These are phyloP conservation scores for Andrena trimmerana DNA, from an alignment of 2,888 invertebrate genomes.

Conservation along the genomic window DNA sequence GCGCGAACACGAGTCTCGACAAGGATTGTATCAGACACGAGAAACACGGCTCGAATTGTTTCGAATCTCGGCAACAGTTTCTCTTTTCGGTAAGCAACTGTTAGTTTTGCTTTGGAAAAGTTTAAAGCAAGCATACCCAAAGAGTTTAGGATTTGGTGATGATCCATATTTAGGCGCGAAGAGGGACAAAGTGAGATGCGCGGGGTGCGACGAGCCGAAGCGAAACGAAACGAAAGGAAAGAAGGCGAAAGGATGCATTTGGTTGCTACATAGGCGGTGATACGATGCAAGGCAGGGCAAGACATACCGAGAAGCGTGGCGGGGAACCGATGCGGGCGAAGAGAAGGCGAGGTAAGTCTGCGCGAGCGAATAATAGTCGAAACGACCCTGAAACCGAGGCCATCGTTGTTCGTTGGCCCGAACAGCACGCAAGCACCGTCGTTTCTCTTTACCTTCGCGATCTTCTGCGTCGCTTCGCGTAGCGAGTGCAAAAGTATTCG, in stretches of 20 bases:
- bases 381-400: conserved; percentile 79
- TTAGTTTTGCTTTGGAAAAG: background rate
- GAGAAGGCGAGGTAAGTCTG: conserved; percentile 55
- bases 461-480: conserved; percentile 35
- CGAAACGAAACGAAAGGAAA: conserved; percentile 33
- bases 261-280: conserved; percentile 25
- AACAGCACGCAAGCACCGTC: conserved; percentile 51
- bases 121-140: no score
- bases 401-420: conserved; percentile 75
- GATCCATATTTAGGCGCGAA: background rate
- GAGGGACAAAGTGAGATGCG: background rate
- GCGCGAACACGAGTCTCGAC: background rate
- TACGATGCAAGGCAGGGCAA: conserved; percentile 21
- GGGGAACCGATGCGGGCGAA: conserved; percentile 38
- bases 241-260: conserved; percentile 45
- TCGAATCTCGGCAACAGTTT: no score
- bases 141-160: background rate
- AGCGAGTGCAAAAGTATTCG: conserved; percentile 26
- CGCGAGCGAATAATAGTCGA: conserved; percentile 76
- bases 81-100: no score
- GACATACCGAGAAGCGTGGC: conserved; percentile 28
- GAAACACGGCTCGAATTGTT: background rate
- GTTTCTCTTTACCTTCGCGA: conserved; percentile 57
- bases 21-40: no score
- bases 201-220: background rate